These are phyloP conservation scores for Byasa hedistus DNA, from an alignment of 2,888 invertebrate species.

Conservation along the genomic window DNA sequence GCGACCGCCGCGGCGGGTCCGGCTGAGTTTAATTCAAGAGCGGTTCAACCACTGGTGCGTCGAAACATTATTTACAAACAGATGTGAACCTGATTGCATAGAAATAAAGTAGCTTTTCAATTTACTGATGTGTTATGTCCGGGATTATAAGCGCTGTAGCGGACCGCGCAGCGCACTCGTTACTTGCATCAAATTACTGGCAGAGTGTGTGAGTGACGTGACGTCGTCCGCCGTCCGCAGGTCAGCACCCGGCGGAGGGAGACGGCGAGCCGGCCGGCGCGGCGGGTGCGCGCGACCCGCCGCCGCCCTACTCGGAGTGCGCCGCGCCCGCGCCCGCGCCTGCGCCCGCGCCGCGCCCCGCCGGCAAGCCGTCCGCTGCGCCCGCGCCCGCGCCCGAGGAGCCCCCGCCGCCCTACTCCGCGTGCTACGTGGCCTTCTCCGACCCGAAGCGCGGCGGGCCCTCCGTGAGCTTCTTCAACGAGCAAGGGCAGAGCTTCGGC, in stretches of 20 bases:
- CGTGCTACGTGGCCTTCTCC: slow-evolving; percentile 50
- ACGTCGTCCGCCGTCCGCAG: slow-evolving; percentile 34
- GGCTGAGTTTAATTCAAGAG: no score
- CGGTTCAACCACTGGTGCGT: no score
- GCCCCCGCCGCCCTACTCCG: slow-evolving; percentile 65
- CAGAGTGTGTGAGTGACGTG: no score
- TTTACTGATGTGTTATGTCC: no score
- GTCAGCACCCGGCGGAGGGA: slow-evolving; percentile 35
- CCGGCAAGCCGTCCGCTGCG: slow-evolving; percentile 25
- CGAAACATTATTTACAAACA: no score
- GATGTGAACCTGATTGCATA: no score
- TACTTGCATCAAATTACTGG: no score
- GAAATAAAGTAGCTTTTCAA: no score
- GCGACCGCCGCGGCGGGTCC: no score
- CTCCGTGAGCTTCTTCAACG: slow-evolving; percentile 44
- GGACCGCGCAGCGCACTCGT: no score
- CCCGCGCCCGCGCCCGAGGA: slow-evolving; percentile 48
- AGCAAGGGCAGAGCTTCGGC: slow-evolving; percentile 33
- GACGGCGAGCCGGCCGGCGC: slow-evolving; percentile 2
- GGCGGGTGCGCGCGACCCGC: slow-evolving; percentile 40
- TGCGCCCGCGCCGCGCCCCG: not conserved
- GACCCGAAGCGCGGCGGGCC: slow-evolving; percentile 48
- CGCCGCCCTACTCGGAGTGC: slow-evolving; percentile 61
- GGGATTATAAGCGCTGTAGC: no score
- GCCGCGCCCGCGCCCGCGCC: slow-evolving; percentile 29